phyloP scores from a whole-genome alignment of 2,113 vertebrate genomes.

The Lepisosteus oculatus region DNA sequence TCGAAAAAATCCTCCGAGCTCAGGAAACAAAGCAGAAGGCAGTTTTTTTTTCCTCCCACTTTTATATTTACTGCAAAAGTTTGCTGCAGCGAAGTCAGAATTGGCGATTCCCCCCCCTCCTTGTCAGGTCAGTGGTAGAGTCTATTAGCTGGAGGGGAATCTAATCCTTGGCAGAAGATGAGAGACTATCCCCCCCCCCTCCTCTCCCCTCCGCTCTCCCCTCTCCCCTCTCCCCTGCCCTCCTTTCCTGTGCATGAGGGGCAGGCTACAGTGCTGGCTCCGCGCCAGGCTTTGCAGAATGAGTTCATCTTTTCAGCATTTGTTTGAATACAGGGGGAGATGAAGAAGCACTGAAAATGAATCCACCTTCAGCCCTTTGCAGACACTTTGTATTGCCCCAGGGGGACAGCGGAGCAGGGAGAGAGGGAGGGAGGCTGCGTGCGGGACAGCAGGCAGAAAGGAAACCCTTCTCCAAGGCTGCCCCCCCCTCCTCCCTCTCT shows the following conservation, averaged over 20 bases:
- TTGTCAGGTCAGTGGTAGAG: constrained; percentile 62
- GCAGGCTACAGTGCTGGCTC: constrained; percentile 29
- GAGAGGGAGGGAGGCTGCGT: not conserved
- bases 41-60: not conserved
- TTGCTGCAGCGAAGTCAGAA: not conserved
- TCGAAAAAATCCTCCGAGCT: constrained; percentile 20
- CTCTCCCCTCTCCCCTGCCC: constrained; percentile 29
- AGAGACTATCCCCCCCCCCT: constrained; percentile 65
- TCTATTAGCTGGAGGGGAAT: constrained; percentile 70
- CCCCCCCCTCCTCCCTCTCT: not conserved
- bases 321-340: constrained; percentile 44
- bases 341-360: constrained; percentile 23
- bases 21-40: constrained; percentile 8
- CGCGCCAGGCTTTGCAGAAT: constrained; percentile 45
- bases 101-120: constrained; percentile 39
- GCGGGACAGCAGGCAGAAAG: not conserved
- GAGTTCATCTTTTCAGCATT: constrained; percentile 62
- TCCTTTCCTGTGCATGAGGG: constrained; percentile 24
- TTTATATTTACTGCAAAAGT: constrained; percentile 5
- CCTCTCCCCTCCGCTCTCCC: constrained; percentile 33
- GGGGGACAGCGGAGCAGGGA: not conserved
- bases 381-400: not conserved
- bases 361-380: not conserved
- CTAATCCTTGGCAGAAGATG: constrained; percentile 69
- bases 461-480: not conserved